Evolutionary conservation across 2,888 invertebrate genomes (phyloP).

Genomic region (Zaprionus bogoriensis): DNA sequence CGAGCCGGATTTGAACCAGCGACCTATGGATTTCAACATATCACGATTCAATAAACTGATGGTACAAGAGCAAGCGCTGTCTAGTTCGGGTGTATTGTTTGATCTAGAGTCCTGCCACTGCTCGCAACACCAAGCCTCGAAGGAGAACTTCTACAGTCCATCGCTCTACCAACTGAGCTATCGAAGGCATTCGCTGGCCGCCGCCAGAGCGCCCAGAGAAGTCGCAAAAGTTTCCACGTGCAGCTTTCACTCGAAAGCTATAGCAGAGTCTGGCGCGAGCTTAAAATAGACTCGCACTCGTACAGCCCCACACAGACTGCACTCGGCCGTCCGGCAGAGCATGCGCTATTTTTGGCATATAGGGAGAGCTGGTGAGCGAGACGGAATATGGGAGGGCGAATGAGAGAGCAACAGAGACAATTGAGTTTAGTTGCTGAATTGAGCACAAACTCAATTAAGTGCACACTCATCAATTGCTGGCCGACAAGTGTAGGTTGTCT

Average conservation of each 20-base stretch:
- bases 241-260: slow-evolving; percentile 62
- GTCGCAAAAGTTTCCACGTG: slow-evolving; percentile 25
- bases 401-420: background rate
- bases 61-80: slow-evolving; percentile 47
- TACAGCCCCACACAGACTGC: background rate
- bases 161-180: slow-evolving; percentile 79
- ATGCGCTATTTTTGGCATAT: slow-evolving; percentile 45
- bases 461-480: slow-evolving; percentile 12
- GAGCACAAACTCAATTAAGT: slow-evolving; percentile 15
- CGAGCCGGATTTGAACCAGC: slow-evolving; percentile 79
- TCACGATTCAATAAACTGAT: slow-evolving; percentile 52
- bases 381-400: background rate
- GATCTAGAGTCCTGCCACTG: slow-evolving; percentile 47
- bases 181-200: slow-evolving; percentile 60
- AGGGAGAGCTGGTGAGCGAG: background rate
- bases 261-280: slow-evolving; percentile 3
- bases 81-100: slow-evolving; percentile 47
- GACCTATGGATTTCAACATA: slow-evolving; percentile 76
- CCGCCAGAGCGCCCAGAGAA: background rate
- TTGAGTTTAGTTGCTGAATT: slow-evolving; percentile 1
- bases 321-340: slow-evolving; percentile 29
- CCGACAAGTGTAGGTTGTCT: background rate
- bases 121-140: slow-evolving; percentile 50
- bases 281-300: slow-evolving; percentile 46
- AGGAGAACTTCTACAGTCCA: slow-evolving; percentile 73